These are phyloP conservation scores for Microvelia longipes DNA, from an alignment of 1,140 invertebrate species.

Conservation along the genomic window DNA sequence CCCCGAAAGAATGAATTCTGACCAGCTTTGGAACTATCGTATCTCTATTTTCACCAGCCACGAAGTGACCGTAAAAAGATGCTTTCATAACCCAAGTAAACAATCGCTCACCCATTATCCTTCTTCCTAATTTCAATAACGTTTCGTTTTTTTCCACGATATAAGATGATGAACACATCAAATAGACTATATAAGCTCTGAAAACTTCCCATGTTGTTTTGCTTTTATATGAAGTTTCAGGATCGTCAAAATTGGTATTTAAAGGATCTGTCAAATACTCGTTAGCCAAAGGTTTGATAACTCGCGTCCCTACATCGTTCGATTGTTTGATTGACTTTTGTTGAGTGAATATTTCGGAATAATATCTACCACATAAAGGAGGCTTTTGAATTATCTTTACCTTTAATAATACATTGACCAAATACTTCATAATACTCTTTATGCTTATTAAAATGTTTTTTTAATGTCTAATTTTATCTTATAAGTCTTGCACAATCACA, in stretches of 20 bases:
- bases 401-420: background rate
- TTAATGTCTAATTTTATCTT: no score
- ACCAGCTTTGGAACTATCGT: conserved; percentile 69
- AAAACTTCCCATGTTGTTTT: conserved; percentile 88
- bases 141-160: conserved; percentile 87
- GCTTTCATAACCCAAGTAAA: conserved; percentile 77
- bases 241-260: conserved; percentile 73
- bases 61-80: conserved; percentile 98
- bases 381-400: background rate
- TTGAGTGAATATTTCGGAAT: background rate
- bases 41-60: conserved; percentile 80
- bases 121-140: conserved; percentile 70
- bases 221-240: conserved; percentile 69
- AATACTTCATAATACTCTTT: background rate
- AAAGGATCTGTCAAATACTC: conserved; percentile 31
- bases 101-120: conserved; percentile 64
- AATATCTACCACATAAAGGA: background rate
- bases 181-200: conserved; percentile 48
- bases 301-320: background rate
- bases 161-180: conserved; percentile 72
- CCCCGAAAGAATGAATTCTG: conserved; percentile 78
- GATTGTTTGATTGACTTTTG: background rate
- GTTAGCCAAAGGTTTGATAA: conserved; percentile 19
- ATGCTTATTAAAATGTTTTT: no score
- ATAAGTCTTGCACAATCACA: no score